These are phyloP conservation scores for Diglossa brunneiventris DNA, from an alignment of 2,113 vertebrate species.

Conservation along the genomic window DNA sequence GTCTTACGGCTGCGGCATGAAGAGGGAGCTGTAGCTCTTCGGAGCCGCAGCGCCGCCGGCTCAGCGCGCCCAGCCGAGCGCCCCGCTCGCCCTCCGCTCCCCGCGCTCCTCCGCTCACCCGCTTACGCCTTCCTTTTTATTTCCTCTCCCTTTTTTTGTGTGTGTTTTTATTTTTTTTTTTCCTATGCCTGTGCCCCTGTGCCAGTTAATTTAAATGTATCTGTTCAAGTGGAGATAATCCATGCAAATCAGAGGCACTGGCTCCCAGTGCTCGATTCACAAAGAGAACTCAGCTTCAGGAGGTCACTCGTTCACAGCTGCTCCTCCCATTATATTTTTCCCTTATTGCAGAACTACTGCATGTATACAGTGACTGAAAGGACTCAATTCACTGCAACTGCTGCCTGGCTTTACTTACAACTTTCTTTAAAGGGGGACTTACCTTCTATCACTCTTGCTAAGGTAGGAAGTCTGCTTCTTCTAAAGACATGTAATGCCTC, in stretches of 20 bases:
- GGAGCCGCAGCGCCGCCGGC: conserved; percentile 74
- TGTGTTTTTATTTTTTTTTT: neutral
- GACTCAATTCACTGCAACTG: conserved; percentile 84
- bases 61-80: conserved; percentile 54
- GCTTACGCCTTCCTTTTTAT: conserved; percentile 49
- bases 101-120: neutral
- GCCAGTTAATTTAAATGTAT: conserved; percentile 92
- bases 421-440: conserved; percentile 80
- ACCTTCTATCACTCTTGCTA: conserved; percentile 79
- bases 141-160: neutral
- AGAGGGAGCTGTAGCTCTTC: conserved; percentile 97
- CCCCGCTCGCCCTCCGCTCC: conserved; percentile 54
- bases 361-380: conserved; percentile 79
- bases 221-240: conserved; percentile 95
- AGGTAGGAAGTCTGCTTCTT: conserved; percentile 90
- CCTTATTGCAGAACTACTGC: conserved; percentile 79
- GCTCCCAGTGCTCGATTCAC: conserved; percentile 87
- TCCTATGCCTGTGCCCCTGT: conserved; percentile 70
- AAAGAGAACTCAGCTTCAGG: conserved; percentile 88
- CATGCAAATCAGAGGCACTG: conserved; percentile 92
- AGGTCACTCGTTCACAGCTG: conserved; percentile 86
- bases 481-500: conserved; percentile 76
- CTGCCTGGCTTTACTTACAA: conserved; percentile 77
- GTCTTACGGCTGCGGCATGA: conserved; percentile 85
- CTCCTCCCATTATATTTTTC: conserved; percentile 80